These are phyloP conservation scores for Polypedilum vanderplanki DNA, from an alignment of 1,140 invertebrate genomes.

Conservation along the genomic window DNA sequence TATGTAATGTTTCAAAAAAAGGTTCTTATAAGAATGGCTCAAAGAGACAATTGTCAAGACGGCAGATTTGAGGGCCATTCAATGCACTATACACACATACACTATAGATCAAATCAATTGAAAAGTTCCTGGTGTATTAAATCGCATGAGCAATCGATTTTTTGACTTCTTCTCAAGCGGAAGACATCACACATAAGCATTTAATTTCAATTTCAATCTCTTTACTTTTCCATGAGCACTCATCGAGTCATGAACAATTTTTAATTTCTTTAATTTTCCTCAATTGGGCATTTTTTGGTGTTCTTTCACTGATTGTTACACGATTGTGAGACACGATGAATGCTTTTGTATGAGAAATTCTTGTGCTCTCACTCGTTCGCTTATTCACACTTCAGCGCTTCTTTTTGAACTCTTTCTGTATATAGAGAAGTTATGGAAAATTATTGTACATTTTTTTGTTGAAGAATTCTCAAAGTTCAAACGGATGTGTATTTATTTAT, in stretches of 20 bases:
- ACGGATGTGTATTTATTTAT: constrained; percentile 11
- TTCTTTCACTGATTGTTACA: too few relatives aligned
- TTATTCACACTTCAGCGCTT: not conserved
- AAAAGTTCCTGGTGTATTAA: not conserved
- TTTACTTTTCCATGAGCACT: too few relatives aligned
- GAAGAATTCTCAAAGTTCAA: not conserved
- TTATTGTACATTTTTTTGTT: not conserved
- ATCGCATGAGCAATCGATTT: not conserved
- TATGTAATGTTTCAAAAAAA: not conserved
- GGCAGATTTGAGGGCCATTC: not conserved
- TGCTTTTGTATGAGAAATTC: too few relatives aligned
- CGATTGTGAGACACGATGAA: too few relatives aligned
- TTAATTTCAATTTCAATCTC: too few relatives aligned
- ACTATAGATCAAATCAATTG: not conserved
- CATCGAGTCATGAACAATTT: too few relatives aligned
- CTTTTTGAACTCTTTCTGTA: not conserved
- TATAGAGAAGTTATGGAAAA: not conserved
- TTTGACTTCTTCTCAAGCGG: not conserved
- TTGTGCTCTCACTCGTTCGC: not conserved
- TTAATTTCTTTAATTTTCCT: too few relatives aligned
- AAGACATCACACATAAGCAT: too few relatives aligned
- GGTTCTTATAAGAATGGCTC: too few relatives aligned
- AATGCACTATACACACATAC: not conserved
- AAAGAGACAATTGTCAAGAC: not conserved
- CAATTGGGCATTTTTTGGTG: too few relatives aligned